Base-by-base conservation (phyloP, 1,140 invertebrate genomes). In the Drosophila ironensis region DNA sequence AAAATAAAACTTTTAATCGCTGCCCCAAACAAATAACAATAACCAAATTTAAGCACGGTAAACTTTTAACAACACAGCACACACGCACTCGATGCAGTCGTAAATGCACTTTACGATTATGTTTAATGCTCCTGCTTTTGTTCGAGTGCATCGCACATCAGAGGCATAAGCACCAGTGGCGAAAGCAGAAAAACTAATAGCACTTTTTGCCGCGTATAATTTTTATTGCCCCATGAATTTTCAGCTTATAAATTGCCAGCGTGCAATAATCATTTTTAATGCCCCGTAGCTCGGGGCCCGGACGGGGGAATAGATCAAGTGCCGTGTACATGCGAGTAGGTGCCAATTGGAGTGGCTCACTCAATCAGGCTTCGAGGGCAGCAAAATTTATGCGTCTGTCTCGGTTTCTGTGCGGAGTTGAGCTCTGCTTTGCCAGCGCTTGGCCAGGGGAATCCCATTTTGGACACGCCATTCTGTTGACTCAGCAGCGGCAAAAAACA, bases 401-500 rank as follows among this genome's bases (percentile, higher is more conserved):
- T n/a, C n/a, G n/a, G n/a, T n/a, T n/a, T n/a, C n/a, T 44, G 30
- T 41, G 20, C 27, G 16, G 25, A 17, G 30, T 40, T 46, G 38
- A 27, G 27, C n/a, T 53, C 37, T 59, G 40, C 17, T 47, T 63
- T 24, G 17, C 8, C 57, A 22, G 27, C 16, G 12, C 20, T 56
- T 25, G 57, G 51, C 27, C 17, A 11, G 14, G 17, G 19, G 33
- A 63, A 22, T 46, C 24, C 59, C 59, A 47, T 28, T 71, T 38
- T 46, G 63, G 47, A 33, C 57, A 86, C 66, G 80, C 74, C 74
- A 72, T 86, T 86, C 48, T 72, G 80, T 69, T 75, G 80, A 86
- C 45, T 87, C 80, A 86, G 78, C 80, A 80, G n/a, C 37, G 63
- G 61, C 66, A 71, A 57, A 61, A 12, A 28, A 53, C 37, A 53